Evolutionary conservation across 2,797 vertebrate species (phyloP).

Genomic region (Chelonia mydas): DNA sequence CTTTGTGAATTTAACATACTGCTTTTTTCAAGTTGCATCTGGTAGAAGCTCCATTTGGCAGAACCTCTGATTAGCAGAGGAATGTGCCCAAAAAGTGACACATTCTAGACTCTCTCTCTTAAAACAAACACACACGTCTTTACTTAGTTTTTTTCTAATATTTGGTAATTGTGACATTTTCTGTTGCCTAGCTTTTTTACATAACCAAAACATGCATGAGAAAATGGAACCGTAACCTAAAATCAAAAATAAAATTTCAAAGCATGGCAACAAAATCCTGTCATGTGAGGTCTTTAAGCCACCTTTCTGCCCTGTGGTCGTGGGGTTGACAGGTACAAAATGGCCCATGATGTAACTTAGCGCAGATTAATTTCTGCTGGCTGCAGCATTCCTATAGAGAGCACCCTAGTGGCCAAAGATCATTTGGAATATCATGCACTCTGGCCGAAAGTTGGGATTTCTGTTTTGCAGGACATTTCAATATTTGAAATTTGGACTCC

Average conservation of each 20-base stretch:
- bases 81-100: background rate
- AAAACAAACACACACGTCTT: background rate
- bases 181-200: background rate
- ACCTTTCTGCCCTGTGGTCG: background rate
- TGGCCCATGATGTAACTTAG: background rate
- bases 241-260: background rate
- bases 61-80: background rate
- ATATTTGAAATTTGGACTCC: background rate
- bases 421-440: background rate
- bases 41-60: background rate
- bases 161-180: background rate
- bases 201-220: background rate
- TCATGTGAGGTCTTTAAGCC: background rate
- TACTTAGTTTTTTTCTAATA: background rate
- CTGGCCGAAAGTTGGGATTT: background rate
- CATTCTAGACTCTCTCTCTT: background rate
- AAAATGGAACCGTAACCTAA: background rate
- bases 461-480: background rate
- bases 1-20: background rate
- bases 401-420: background rate
- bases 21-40: background rate
- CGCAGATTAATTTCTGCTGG: background rate
- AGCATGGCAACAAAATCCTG: background rate
- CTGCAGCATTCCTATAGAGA: background rate
- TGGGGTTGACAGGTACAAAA: background rate